Conservation (phyloP, 2,113 vertebrate genomes). For the Sciurus niger region DNA sequence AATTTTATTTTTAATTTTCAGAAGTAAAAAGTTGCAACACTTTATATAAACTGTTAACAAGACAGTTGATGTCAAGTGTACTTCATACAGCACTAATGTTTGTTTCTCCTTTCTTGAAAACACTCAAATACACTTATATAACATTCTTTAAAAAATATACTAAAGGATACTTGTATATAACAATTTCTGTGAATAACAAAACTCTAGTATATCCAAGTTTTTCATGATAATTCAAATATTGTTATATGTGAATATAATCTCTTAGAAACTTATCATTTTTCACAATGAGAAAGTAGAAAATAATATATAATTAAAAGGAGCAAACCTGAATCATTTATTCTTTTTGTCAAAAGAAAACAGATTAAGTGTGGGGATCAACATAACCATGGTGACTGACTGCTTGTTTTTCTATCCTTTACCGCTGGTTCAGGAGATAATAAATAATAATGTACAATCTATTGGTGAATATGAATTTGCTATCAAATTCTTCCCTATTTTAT, state of each 20-base stretch:
- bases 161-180: neutral
- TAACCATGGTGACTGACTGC: neutral
- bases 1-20: constrained; percentile 67
- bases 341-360: neutral
- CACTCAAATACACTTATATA: neutral
- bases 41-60: neutral
- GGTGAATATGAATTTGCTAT: neutral
- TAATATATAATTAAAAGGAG: neutral
- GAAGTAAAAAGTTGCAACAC: constrained; percentile 40
- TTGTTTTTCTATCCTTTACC: neutral
- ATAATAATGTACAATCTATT: neutral
- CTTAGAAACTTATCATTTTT: neutral
- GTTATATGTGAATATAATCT: neutral
- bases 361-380: neutral
- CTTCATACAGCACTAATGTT: too few species aligned
- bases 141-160: neutral
- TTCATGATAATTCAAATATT: neutral
- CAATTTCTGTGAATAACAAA: neutral
- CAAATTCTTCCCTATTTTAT: neutral
- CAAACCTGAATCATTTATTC: neutral
- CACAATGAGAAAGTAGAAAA: constrained; percentile 52
- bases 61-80: too few species aligned
- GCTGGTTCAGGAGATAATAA: constrained; percentile 21
- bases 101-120: neutral
- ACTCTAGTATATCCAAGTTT: neutral